Percentiles rank a stretch among this genome's conserved stretches.
Evolutionary conservation across 2,888 invertebrate species (phyloP).

Genomic region (Drosophila colorata): DNA sequence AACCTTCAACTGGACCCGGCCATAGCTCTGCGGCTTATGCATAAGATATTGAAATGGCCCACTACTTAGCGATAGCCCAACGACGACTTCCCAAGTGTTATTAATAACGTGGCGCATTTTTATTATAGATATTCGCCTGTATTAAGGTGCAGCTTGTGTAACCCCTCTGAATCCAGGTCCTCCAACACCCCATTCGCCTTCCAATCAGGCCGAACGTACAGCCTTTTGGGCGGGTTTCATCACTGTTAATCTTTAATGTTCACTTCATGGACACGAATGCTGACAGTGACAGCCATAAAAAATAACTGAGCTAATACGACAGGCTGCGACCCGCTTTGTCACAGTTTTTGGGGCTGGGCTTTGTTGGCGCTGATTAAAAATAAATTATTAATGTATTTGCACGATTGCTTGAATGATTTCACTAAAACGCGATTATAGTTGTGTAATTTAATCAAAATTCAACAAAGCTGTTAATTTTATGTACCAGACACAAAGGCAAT

Average conservation of each 20-base stretch:
- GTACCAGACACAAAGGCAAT: background rate
- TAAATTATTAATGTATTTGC: constrained; percentile 67
- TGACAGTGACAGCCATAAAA: constrained; percentile 70
- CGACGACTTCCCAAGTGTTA: constrained; percentile 49
- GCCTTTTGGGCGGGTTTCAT: constrained; percentile 14
- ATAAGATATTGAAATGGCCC: constrained; percentile 72
- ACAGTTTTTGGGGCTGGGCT: constrained; percentile 17
- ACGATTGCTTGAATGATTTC: constrained; percentile 48
- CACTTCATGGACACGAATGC: constrained; percentile 41
- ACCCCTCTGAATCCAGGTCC: no score
- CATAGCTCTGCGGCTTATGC: constrained; percentile 65
- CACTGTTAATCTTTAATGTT: constrained; percentile 72
- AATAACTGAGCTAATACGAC: constrained; percentile 48
- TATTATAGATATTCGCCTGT: constrained; percentile 62
- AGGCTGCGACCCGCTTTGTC: constrained; percentile 20
- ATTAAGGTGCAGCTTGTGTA: constrained; percentile 62
- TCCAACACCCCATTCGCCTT: background rate
- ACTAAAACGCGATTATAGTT: constrained; percentile 4
- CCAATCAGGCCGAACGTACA: constrained; percentile 17
- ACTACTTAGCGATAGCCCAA: constrained; percentile 53
- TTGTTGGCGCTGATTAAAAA: constrained; percentile 64
- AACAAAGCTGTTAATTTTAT: constrained; percentile 12
- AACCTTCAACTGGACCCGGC: constrained; percentile 19
- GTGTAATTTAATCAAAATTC: constrained; percentile 15
- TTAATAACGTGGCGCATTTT: constrained; percentile 70